Percentiles rank a stretch among this genome's conserved stretches.
phyloP scores from a whole-genome alignment of 2,888 invertebrate species.

The Dorcus hopei region DNA sequence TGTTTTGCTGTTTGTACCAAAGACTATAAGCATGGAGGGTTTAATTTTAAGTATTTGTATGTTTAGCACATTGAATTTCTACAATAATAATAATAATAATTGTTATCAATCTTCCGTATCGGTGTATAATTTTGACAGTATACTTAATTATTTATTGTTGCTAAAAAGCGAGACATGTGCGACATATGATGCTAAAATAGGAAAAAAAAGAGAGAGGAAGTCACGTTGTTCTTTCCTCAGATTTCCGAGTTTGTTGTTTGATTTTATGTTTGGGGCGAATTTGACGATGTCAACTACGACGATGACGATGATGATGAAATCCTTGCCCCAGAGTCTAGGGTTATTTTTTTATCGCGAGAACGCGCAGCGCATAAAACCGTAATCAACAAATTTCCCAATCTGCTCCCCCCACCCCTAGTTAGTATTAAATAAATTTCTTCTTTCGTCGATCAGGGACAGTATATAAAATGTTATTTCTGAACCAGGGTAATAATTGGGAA shows the following conservation, averaged over 20 bases:
- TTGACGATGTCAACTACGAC: not conserved
- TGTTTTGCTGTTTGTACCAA: not conserved
- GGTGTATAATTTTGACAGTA: not conserved
- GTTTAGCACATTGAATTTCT: not conserved
- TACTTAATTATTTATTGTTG: too few species aligned
- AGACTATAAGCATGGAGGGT: not conserved
- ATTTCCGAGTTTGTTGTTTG: constrained; percentile 15
- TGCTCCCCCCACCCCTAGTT: constrained; percentile 8
- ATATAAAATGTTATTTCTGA: too few species aligned
- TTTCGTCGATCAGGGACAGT: too few species aligned
- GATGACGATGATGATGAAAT: not conserved
- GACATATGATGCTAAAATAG: not conserved
- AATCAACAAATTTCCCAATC: constrained; percentile 14
- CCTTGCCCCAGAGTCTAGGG: not conserved
- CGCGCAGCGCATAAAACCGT: constrained; percentile 2
- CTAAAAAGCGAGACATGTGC: too few species aligned
- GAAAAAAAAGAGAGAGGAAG: constrained; percentile 12
- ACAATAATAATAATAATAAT: constrained; percentile 1
- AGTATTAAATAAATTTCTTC: constrained; percentile 11
- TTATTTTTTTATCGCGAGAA: constrained; percentile 6
- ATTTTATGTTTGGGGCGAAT: constrained; percentile 7
- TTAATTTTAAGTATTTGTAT: too few species aligned
- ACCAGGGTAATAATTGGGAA: too few species aligned
- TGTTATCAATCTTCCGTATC: not conserved
- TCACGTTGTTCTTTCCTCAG: constrained; percentile 12